These are phyloP conservation scores for Brachionus manjavacas DNA, from an alignment of 1,140 invertebrate genomes.

Conservation along the genomic window DNA sequence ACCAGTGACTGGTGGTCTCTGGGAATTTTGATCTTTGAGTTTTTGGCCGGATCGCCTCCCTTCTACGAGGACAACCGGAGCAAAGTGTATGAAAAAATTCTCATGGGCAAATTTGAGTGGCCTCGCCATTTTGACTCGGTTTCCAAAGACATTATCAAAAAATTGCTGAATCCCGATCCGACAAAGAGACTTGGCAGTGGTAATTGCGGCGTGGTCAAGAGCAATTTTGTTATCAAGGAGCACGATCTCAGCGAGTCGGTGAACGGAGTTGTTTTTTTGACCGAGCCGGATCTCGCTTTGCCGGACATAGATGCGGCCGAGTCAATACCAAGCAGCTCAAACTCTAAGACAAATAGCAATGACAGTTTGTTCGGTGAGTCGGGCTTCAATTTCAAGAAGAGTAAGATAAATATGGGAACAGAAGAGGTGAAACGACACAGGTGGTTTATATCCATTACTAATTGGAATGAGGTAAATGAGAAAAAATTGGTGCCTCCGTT, in stretches of 20 bases:
- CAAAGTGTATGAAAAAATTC: conserved; percentile 89
- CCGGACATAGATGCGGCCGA: neutral
- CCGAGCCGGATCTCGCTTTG: neutral
- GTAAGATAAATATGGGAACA: neutral
- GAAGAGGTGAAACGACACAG: conserved; percentile 31
- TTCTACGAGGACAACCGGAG: conserved; percentile 92
- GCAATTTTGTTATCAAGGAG: neutral
- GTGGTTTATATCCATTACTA: conserved; percentile 17
- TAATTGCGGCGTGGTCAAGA: conserved; percentile 23
- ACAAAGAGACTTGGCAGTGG: conserved; percentile 13
- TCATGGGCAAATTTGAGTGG: conserved; percentile 86
- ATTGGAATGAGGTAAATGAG: conserved; percentile 34
- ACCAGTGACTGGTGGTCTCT: conserved; percentile 97
- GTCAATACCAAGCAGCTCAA: neutral
- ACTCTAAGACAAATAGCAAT: neutral
- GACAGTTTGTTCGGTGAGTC: neutral
- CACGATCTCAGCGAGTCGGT: neutral
- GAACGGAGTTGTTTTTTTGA: conserved; percentile 11
- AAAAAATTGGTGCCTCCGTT: conserved; percentile 18
- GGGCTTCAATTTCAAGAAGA: neutral
- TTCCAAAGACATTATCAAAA: conserved; percentile 9
- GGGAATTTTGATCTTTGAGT: conserved; percentile 90
- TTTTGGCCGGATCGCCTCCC: conserved; percentile 75
- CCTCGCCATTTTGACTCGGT: conserved; percentile 56
- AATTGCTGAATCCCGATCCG: conserved; percentile 6